Conservation (phyloP, 2,888 invertebrate species). For the Tridacna gigas region DNA sequence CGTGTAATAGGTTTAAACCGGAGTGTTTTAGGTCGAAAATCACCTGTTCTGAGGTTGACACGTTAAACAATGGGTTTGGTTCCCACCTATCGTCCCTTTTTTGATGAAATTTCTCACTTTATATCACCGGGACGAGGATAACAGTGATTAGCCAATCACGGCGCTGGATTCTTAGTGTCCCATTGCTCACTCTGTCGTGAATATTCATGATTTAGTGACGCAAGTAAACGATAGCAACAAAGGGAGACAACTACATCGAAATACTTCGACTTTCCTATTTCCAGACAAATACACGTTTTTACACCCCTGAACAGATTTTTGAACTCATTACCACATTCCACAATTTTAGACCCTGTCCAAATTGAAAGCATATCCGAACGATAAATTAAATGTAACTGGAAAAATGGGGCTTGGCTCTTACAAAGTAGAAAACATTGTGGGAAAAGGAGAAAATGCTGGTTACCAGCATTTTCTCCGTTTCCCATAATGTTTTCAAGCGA, state of each 20-base stretch:
- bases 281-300: no score
- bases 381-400: no score
- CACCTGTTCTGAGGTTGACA: constrained; percentile 10
- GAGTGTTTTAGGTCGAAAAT: constrained; percentile 29
- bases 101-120: constrained; percentile 35
- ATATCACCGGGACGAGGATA: constrained; percentile 66
- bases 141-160: constrained; percentile 65
- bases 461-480: no score
- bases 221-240: background rate
- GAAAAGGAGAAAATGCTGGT: no score
- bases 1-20: background rate
- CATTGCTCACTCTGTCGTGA: constrained; percentile 55
- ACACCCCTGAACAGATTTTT: no score
- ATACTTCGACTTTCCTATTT: no score
- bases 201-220: constrained; percentile 58
- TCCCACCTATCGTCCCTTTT: constrained; percentile 59
- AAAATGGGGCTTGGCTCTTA: no score
- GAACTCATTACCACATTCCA: no score
- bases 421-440: no score
- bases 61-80: background rate
- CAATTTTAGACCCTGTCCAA: no score
- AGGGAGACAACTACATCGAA: constrained; percentile 18
- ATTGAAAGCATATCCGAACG: no score
- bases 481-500: no score
- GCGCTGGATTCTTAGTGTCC: constrained; percentile 61